phyloP scores from a whole-genome alignment of 1,140 invertebrate species.

The Oncopodura yosiiana region DNA sequence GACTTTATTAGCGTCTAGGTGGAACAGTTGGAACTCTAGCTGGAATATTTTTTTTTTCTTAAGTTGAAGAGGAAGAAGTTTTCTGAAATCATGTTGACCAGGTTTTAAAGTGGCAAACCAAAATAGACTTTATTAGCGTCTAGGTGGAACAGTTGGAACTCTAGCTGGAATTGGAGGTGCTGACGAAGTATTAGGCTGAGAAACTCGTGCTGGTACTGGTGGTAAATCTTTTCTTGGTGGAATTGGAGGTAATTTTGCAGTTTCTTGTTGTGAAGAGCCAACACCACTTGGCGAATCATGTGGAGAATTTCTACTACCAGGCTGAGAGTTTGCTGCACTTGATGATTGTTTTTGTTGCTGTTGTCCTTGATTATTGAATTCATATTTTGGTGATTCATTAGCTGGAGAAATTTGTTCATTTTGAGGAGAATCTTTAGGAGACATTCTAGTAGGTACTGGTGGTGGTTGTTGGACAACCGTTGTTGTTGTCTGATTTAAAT shows the following conservation, averaged over 20 bases:
- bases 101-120: too few species aligned
- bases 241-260: slow-evolving; percentile 39
- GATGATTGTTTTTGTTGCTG: slow-evolving; percentile 39
- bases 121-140: slow-evolving; percentile 19
- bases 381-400: slow-evolving; percentile 41
- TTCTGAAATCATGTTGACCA: too few species aligned
- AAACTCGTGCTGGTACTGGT: slow-evolving; percentile 54
- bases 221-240: slow-evolving; percentile 47
- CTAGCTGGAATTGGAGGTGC: slow-evolving; percentile 31
- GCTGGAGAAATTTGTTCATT: slow-evolving; percentile 1
- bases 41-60: too few species aligned
- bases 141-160: slow-evolving; percentile 24
- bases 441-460: slow-evolving; percentile 47
- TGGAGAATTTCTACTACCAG: background rate
- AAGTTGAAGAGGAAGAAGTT: too few species aligned
- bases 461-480: slow-evolving; percentile 40
- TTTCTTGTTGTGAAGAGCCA: slow-evolving; percentile 3
- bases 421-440: slow-evolving; percentile 42
- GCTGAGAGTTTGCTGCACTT: background rate
- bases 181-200: background rate
- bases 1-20: slow-evolving; percentile 24
- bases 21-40: slow-evolving; percentile 25
- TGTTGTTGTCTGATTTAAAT: slow-evolving; percentile 46
- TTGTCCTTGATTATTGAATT: slow-evolving; percentile 48
- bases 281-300: slow-evolving; percentile 8